Evolutionary conservation across 2,113 vertebrate species (phyloP).

Genomic region (Prolemur simus): DNA sequence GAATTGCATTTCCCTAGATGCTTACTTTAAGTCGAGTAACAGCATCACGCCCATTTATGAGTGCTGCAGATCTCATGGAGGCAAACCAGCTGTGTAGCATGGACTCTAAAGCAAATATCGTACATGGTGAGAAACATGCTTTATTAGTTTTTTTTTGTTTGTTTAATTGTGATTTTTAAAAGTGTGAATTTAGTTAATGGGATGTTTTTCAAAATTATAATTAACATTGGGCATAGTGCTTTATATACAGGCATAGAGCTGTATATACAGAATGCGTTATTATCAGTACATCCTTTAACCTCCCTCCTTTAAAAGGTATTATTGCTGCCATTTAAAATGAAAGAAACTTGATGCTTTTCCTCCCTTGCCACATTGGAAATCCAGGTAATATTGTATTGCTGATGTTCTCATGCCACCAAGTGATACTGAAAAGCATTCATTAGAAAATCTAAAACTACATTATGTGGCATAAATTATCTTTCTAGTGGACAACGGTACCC

Average conservation of each 20-base stretch:
- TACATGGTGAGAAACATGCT: conserved; percentile 89
- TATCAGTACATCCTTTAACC: background rate
- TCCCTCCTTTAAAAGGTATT: conserved; percentile 2
- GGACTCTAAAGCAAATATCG: conserved; percentile 92
- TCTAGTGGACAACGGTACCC: background rate
- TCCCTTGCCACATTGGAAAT: background rate
- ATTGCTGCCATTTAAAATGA: background rate
- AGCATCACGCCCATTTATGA: conserved; percentile 83
- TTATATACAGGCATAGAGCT: background rate
- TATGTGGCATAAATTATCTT: background rate
- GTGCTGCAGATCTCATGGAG: conserved; percentile 88
- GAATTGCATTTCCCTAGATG: conserved; percentile 84
- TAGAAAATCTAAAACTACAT: background rate
- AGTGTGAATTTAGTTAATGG: conserved; percentile 81
- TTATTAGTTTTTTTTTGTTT: background rate
- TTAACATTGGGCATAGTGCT: background rate
- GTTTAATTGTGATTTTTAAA: conserved; percentile 86
- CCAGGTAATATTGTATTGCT: background rate
- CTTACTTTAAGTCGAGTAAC: conserved; percentile 86
- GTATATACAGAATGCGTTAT: background rate
- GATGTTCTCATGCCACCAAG: background rate
- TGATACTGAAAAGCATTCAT: background rate
- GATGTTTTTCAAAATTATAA: conserved; percentile 40
- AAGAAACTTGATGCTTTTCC: background rate
- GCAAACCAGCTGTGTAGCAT: conserved; percentile 84